Percentiles rank a stretch among this genome's conserved stretches.
phyloP scores from a whole-genome alignment of 2,888 invertebrate species.

The Dorcus parallelipipedus region DNA sequence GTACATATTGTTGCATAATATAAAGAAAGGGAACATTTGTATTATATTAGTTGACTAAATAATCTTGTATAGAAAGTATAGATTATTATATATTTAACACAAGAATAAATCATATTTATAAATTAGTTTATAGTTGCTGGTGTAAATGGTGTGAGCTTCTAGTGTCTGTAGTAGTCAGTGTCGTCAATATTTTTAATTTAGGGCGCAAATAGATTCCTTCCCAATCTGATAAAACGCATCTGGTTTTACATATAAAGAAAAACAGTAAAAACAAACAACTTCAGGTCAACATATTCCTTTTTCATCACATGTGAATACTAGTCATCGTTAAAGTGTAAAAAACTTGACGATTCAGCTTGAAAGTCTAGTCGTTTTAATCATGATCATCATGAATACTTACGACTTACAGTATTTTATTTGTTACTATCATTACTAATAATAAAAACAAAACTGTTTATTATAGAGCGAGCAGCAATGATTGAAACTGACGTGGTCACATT shows the following conservation, averaged over 20 bases:
- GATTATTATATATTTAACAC: conserved; percentile 46
- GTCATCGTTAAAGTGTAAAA: background rate
- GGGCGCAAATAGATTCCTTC: conserved; percentile 3
- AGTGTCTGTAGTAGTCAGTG: conserved; percentile 29
- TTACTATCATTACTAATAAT: background rate
- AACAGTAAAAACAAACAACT: conserved; percentile 1
- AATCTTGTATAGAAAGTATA: conserved; percentile 49
- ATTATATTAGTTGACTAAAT: conserved; percentile 38
- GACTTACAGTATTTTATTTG: background rate
- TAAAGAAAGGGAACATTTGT: conserved; percentile 45
- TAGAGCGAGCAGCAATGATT: no score
- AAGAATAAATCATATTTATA: conserved; percentile 46
- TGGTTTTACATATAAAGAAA: conserved; percentile 1
- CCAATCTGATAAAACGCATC: background rate
- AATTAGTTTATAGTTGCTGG: conserved; percentile 42
- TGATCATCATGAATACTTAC: background rate
- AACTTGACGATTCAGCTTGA: background rate
- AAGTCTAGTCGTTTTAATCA: background rate
- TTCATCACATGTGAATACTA: background rate
- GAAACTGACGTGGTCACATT: no score
- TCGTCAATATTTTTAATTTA: conserved; percentile 34
- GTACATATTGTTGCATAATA: conserved; percentile 46
- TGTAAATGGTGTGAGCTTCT: conserved; percentile 50
- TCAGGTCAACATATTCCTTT: background rate
- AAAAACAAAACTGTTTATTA: no score